Conservation (phyloP, 2,888 invertebrate genomes). For the Eutolmus rufibarbis region DNA sequence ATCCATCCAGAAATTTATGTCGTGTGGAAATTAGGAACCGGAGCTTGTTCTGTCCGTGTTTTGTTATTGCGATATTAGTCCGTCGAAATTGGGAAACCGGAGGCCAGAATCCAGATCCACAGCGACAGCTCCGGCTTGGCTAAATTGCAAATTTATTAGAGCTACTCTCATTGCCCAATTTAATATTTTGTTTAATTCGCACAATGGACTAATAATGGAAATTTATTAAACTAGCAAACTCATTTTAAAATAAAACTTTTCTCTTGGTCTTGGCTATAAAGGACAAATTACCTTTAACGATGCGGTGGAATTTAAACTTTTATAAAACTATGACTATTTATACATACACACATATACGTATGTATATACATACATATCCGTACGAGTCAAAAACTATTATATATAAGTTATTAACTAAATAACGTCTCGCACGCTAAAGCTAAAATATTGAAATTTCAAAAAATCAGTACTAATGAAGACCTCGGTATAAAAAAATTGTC, state of each 20-base stretch:
- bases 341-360: too few relatives aligned
- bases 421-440: too few relatives aligned
- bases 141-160: background rate
- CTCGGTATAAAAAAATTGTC: too few relatives aligned
- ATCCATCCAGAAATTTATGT: constrained; percentile 14
- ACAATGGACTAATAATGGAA: background rate
- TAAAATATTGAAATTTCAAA: too few relatives aligned
- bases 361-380: too few relatives aligned
- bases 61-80: background rate
- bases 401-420: too few relatives aligned
- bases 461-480: too few relatives aligned
- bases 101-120: background rate
- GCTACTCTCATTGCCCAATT: background rate
- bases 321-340: too few relatives aligned
- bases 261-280: background rate
- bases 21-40: constrained; percentile 36
- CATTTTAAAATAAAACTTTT: background rate
- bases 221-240: background rate
- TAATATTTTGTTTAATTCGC: background rate
- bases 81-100: background rate
- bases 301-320: too few relatives aligned
- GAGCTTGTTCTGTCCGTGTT: background rate
- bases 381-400: too few relatives aligned
- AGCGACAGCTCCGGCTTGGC: background rate
- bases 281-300: background rate